Base-by-base conservation (phyloP, 2,797 vertebrate species). In the Danio choprae region DNA sequence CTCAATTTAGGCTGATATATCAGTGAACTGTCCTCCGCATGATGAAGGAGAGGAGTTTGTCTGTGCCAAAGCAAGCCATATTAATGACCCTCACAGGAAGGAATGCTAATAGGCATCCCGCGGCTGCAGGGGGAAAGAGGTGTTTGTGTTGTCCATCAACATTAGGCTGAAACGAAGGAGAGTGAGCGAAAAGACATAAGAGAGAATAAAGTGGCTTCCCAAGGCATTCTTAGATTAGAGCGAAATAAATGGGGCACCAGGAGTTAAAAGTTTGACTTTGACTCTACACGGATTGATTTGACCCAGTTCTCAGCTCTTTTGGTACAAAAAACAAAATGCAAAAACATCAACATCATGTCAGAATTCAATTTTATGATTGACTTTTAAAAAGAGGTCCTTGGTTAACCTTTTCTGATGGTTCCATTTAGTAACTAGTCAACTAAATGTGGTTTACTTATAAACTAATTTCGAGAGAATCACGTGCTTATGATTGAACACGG, bases 121-220 rank as follows among this genome's bases (percentile, higher is more conserved):
- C 48, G 20, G 64, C 48, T 64, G 53, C 18, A 48, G 69, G 76
- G 48, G 77, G 63, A 73, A 20, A 76, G 48, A 72, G 44, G 64
- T 69, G 72, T 73, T 64, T 78, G 73, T 64, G 74, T 70, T 76
- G 73, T 81, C 75, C 71, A 74, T 85, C 79, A 83, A 51, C 79
- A 75, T 81, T 78, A 78, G 38, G 63, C 63, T 51, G 46, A 29
- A 74, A 12, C 22, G 56, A 62, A 36, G 59, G 69, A 62, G 74
- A 72, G 22, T 38, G 43, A 65, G 51, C 38, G 60, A 65, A 65
- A 65, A 58, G 48, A 72, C 51, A 58, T 5, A 72, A 44, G 41
- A 16, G 43, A 70, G 18, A 77, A 67, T 56, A n/a, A 60, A 78
- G 43, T 78, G 13, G 18, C 44, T 41, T 62, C 29, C 8, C 22